phyloP scores from a whole-genome alignment of 2,113 vertebrate genomes.

The Hippocampus barbouri region DNA sequence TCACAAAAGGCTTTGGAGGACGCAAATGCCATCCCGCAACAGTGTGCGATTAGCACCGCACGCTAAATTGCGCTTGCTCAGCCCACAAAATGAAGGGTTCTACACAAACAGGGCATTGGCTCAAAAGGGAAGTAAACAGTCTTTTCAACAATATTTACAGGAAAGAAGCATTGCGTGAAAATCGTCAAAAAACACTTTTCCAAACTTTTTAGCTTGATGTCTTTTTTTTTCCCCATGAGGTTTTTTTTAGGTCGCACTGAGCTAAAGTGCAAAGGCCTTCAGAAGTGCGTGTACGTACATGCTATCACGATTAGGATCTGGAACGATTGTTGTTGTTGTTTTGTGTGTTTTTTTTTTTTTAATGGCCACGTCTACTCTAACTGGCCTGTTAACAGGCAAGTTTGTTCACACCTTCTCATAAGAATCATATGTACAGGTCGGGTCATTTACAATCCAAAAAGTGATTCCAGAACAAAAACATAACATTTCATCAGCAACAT shows the following conservation, averaged over 20 bases:
- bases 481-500: not conserved
- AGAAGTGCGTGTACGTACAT: not conserved
- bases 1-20: too few species aligned
- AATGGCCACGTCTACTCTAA: not conserved
- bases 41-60: not conserved
- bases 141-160: not conserved
- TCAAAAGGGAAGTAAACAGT: not conserved
- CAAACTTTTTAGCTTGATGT: not conserved
- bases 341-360: not conserved
- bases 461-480: not conserved
- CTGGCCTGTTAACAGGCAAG: not conserved
- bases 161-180: not conserved
- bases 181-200: not conserved
- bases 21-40: not conserved
- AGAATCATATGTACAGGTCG: constrained; percentile 1
- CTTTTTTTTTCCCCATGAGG: not conserved
- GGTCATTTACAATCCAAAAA: not conserved
- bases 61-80: too few species aligned
- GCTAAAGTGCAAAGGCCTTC: constrained; percentile 1
- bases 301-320: not conserved
- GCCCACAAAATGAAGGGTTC: too few species aligned
- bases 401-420: not conserved
- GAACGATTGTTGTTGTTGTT: not conserved
- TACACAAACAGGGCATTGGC: too few species aligned
- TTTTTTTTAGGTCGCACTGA: not conserved